Conservation (phyloP, 2,888 invertebrate species). For the Spatulosminthurus flaviceps region DNA sequence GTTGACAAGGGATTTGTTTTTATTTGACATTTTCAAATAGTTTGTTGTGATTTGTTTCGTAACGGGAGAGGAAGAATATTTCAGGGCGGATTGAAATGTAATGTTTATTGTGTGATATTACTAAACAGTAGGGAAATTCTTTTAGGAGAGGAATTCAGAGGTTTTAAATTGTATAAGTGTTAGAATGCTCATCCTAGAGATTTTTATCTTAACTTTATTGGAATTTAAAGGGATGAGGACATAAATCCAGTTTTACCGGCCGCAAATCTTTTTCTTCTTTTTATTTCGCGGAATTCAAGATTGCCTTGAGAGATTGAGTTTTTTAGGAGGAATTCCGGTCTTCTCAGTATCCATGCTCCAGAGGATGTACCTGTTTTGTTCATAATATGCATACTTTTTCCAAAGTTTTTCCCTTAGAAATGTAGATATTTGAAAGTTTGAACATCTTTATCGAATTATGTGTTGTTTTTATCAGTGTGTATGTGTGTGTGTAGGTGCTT, state of each 20-base stretch:
- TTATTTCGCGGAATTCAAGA: slow-evolving; percentile 18
- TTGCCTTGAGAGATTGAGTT: slow-evolving; percentile 11
- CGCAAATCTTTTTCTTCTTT: background rate
- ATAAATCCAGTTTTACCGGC: slow-evolving; percentile 26
- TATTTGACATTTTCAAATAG: background rate
- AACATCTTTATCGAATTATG: slow-evolving; percentile 26
- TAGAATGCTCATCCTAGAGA: background rate
- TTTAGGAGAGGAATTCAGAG: background rate
- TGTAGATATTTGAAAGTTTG: background rate
- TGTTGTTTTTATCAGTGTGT: background rate
- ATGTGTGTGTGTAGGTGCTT: too few relatives aligned
- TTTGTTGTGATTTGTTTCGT: background rate
- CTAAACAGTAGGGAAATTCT: slow-evolving; percentile 4
- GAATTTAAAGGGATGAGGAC: slow-evolving; percentile 12
- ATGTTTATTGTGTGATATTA: background rate
- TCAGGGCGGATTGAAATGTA: background rate
- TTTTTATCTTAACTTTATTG: background rate
- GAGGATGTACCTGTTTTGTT: too few relatives aligned
- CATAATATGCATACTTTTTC: too few relatives aligned
- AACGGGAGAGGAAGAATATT: background rate
- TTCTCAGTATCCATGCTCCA: background rate
- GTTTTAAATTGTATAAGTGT: slow-evolving; percentile 12
- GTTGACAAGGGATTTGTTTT: background rate
- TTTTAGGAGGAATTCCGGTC: background rate
- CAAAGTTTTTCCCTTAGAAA: too few relatives aligned